Evolutionary conservation across 2,888 invertebrate species (phyloP).

Genomic region (Diploptera punctata): DNA sequence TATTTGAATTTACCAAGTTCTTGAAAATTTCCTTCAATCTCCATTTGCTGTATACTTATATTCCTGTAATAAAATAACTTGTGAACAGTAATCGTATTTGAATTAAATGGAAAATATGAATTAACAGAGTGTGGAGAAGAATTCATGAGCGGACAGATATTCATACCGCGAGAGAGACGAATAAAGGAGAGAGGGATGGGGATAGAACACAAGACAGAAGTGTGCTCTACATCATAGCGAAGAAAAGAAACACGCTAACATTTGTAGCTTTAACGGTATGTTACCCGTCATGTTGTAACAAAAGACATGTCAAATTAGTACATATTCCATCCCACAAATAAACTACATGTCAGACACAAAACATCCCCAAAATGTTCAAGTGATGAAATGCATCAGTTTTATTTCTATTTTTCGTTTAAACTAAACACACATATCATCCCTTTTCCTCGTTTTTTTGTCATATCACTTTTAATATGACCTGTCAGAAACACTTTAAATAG

Average conservation of each 20-base stretch:
- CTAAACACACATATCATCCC: not conserved
- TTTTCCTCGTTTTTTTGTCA: not conserved
- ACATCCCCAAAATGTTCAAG: slow-evolving; percentile 2
- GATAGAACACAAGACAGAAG: not conserved
- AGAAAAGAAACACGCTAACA: not conserved
- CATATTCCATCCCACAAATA: slow-evolving; percentile 20
- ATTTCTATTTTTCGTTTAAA: not conserved
- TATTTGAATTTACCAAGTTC: too few relatives aligned
- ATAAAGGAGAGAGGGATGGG: not conserved
- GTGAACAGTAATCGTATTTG: too few relatives aligned
- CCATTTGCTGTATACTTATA: too few relatives aligned
- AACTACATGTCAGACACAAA: slow-evolving; percentile 20
- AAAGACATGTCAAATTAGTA: slow-evolving; percentile 21
- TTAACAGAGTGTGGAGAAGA: too few relatives aligned
- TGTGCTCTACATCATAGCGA: not conserved
- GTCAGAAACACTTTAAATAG: not conserved
- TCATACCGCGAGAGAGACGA: too few relatives aligned
- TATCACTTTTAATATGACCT: not conserved
- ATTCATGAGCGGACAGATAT: too few relatives aligned
- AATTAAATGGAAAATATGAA: too few relatives aligned
- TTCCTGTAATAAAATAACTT: too few relatives aligned
- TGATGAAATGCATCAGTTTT: slow-evolving; percentile 17
- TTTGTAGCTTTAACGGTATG: not conserved
- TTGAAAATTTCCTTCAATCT: too few relatives aligned
- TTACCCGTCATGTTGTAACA: slow-evolving; percentile 3